Evolutionary conservation across 2,888 invertebrate species (phyloP).

Genomic region (Linhomoeus sp.): DNA sequence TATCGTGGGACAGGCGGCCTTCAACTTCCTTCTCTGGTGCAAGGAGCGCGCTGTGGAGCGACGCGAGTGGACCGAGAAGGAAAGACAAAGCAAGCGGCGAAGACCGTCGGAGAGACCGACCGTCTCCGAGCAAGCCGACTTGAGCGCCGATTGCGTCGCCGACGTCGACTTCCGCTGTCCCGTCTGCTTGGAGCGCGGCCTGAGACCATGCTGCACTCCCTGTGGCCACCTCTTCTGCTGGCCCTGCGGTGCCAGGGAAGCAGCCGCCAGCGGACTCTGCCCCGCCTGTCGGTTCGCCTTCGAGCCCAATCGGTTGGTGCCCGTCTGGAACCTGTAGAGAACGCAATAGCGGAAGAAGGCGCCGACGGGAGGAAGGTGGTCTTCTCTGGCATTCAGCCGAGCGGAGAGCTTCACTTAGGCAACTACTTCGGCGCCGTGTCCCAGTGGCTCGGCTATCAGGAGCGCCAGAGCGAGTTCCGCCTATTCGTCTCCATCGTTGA

Average conservation of each 20-base stretch:
- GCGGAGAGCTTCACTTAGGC: conserved; percentile 75
- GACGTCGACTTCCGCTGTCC: conserved; percentile 36
- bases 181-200: conserved; percentile 45
- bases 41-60: too few species aligned
- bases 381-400: conserved; percentile 84
- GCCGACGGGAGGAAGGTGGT: too few species aligned
- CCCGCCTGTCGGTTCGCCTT: conserved; percentile 15
- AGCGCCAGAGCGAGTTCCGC: background rate
- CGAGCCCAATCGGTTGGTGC: conserved; percentile 13
- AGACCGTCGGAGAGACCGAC: too few species aligned
- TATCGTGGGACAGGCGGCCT: too few species aligned
- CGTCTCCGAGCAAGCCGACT: too few species aligned
- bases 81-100: too few species aligned
- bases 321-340: conserved; percentile 13
- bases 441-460: too few species aligned
- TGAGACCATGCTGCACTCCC: conserved; percentile 44
- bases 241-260: conserved; percentile 38
- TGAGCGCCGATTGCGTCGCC: too few species aligned
- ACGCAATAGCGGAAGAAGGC: background rate
- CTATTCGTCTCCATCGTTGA: conserved; percentile 18
- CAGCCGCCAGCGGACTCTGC: conserved; percentile 10
- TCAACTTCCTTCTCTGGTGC: too few species aligned
- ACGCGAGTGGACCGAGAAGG: too few species aligned
- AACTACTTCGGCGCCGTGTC: conserved; percentile 86
- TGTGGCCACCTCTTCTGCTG: conserved; percentile 73